These are phyloP conservation scores for Dendrolimus punctatus DNA, from an alignment of 1,140 invertebrate genomes.

Conservation along the genomic window DNA sequence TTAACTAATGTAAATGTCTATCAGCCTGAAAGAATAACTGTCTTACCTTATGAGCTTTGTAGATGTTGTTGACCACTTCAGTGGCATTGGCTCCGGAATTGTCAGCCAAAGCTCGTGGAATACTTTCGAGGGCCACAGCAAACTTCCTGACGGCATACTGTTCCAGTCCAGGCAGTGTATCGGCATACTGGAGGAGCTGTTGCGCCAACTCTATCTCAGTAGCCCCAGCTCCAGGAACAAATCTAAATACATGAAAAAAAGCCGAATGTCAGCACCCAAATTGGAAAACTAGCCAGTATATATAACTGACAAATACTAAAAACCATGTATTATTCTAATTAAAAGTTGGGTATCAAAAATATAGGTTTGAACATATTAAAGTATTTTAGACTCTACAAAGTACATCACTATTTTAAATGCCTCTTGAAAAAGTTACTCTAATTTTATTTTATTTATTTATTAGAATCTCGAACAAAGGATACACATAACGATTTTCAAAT, in stretches of 20 bases:
- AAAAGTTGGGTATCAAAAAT: too few relatives aligned
- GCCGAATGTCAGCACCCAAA: background rate
- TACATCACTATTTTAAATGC: too few relatives aligned
- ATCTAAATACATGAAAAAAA: conserved; percentile 53
- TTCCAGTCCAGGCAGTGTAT: conserved; percentile 94
- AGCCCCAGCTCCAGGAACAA: conserved; percentile 95
- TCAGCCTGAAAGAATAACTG: background rate
- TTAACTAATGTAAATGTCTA: too few relatives aligned
- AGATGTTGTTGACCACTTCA: conserved; percentile 91
- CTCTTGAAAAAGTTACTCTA: too few relatives aligned
- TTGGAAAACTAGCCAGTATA: too few relatives aligned
- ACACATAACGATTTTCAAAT: too few relatives aligned
- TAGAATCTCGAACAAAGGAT: too few relatives aligned
- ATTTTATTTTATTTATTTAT: too few relatives aligned
- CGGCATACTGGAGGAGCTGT: conserved; percentile 88
- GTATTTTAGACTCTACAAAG: too few relatives aligned
- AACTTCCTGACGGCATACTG: conserved; percentile 98
- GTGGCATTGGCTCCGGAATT: conserved; percentile 93
- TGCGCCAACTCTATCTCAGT: conserved; percentile 95
- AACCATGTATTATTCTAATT: too few relatives aligned
- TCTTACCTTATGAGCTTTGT: conserved; percentile 87
- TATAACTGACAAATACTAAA: too few relatives aligned
- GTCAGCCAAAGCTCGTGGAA: conserved; percentile 94
- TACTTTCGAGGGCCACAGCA: conserved; percentile 90
- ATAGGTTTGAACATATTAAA: too few relatives aligned